Evolutionary conservation across 2,888 invertebrate species (phyloP), one percentile per base, ranked within the genome.

Genomic region (Meandrusa payeni): DNA sequence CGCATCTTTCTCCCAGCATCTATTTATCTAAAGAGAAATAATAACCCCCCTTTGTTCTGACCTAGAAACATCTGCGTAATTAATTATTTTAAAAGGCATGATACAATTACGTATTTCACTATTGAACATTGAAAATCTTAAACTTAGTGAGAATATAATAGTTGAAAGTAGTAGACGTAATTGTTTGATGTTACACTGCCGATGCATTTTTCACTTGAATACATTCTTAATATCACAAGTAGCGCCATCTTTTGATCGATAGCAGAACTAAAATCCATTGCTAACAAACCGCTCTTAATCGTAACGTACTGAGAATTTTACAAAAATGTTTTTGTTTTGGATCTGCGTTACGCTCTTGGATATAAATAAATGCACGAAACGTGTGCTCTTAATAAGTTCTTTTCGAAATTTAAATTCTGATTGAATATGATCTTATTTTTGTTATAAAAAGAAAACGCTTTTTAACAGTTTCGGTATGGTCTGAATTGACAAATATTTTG

Each of bases 191-290:
- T n/a, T n/a, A n/a, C n/a, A n/a, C n/a, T n/a, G n/a, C n/a, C n/a
- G n/a, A n/a, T n/a, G n/a, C n/a, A n/a, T n/a, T n/a, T n/a, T n/a
- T n/a, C n/a, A n/a, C n/a, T n/a, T n/a, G n/a, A n/a, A n/a, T n/a
- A n/a, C n/a, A n/a, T 52, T 52, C 47, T 24, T 29, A 41, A 47
- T 41, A 41, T 54, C 52, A 41, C 54, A 33, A 2, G 38, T 68
- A 54, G 36, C 73, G 85, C 83, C 86, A 85, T 81, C 86, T 85
- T 47, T 66, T 48, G 71, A 46, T 60, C 54, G 65, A 64, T 86
- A 85, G 86, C 83, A 24, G 64, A 66, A 81, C 69, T 63, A 48
- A 12, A 27, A 12, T 13, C 19, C 19, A 7, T 7, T 2, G 5
- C 15, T 9, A 23, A 39, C 2, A 15, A 15, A 3, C n/a, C n/a